Evolutionary conservation across 2,888 invertebrate genomes (phyloP).

Genomic region (Aricia artaxerxes): DNA sequence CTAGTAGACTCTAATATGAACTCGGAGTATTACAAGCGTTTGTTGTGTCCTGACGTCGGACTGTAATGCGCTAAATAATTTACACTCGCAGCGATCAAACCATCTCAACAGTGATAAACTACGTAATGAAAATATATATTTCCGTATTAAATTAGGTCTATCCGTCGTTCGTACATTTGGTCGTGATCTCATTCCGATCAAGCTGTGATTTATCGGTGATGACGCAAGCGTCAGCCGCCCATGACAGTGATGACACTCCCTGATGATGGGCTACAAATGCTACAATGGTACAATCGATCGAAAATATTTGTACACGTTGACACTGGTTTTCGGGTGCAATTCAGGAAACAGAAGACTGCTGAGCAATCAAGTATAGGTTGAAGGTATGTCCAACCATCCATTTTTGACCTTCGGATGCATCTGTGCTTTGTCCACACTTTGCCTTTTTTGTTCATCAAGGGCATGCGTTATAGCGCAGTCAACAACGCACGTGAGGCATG

Average conservation of each 20-base stretch:
- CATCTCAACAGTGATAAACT: constrained; percentile 25
- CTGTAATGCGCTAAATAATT: neutral
- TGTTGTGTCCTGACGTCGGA: neutral
- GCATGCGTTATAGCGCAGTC: too few relatives aligned
- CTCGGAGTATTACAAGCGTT: too few relatives aligned
- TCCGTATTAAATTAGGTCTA: constrained; percentile 56
- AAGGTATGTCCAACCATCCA: too few relatives aligned
- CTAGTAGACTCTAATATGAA: too few relatives aligned
- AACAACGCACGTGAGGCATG: too few relatives aligned
- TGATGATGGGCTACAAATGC: constrained; percentile 49
- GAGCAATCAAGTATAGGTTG: too few relatives aligned
- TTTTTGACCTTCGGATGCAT: too few relatives aligned
- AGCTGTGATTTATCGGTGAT: constrained; percentile 69
- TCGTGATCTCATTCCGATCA: constrained; percentile 76
- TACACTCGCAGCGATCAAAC: neutral
- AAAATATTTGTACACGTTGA: neutral
- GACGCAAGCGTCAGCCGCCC: constrained; percentile 73
- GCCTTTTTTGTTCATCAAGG: too few relatives aligned
- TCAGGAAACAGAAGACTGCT: neutral
- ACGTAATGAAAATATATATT: constrained; percentile 32
- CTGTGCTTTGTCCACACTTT: too few relatives aligned
- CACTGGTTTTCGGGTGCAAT: neutral
- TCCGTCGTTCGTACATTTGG: constrained; percentile 62
- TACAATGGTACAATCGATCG: constrained; percentile 51
- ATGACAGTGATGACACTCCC: constrained; percentile 71